A percentile compares a stretch with the other conserved stretches of the same genome.
These are phyloP conservation scores for Lipophrys pholis DNA, from an alignment of 2,113 vertebrate species.

Conservation along the genomic window DNA sequence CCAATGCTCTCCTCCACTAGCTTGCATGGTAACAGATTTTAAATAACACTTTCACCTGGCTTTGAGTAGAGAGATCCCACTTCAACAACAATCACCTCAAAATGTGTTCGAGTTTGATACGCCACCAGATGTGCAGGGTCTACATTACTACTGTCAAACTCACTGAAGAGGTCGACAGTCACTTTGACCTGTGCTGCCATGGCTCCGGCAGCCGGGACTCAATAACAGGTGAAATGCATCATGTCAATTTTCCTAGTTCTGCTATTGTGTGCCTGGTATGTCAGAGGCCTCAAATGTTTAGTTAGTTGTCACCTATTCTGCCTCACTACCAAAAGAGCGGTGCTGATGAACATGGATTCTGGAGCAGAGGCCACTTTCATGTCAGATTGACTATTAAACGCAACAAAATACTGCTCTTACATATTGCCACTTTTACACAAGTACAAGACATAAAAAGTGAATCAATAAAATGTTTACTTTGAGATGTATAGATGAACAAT, in stretches of 20 bases:
- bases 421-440: too few relatives aligned
- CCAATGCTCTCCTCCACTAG: too few relatives aligned
- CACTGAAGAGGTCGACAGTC: constrained; percentile 6
- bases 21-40: constrained; percentile 10
- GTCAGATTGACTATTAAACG: too few relatives aligned
- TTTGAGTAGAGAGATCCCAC: neutral
- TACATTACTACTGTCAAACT: neutral
- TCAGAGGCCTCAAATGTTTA: constrained; percentile 20
- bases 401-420: too few relatives aligned
- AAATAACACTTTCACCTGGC: constrained; percentile 1
- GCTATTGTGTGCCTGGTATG: neutral
- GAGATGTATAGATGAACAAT: too few relatives aligned
- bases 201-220: constrained; percentile 3
- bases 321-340: constrained; percentile 6
- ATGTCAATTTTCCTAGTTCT: constrained; percentile 17
- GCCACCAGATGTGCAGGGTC: neutral
- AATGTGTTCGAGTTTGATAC: neutral
- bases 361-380: constrained; percentile 3
- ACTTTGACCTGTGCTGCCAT: constrained; percentile 5
- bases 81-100: neutral
- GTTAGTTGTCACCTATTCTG: constrained; percentile 12
- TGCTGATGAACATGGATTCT: neutral
- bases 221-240: constrained; percentile 15
- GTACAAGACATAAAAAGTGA: too few relatives aligned
- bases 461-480: too few relatives aligned